Percentiles rank a stretch among this genome's conserved stretches.
phyloP scores from a whole-genome alignment of 2,888 invertebrate species.

The Mystacides longicornis region DNA sequence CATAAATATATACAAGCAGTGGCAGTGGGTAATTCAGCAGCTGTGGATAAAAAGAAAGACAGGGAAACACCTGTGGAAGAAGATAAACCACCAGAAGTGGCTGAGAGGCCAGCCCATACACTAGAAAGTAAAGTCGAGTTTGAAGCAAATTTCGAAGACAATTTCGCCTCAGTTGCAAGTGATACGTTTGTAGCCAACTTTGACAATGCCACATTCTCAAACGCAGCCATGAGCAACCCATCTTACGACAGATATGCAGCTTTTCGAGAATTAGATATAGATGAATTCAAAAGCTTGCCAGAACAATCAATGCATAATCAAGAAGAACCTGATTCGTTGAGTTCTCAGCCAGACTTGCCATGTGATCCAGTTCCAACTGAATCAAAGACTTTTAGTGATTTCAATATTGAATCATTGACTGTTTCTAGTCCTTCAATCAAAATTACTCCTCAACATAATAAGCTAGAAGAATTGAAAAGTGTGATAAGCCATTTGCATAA shows the following conservation, averaged over 20 bases:
- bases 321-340: constrained; percentile 35
- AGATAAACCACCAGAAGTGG: constrained; percentile 35
- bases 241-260: constrained; percentile 80
- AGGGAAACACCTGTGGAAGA: constrained; percentile 35
- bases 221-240: constrained; percentile 40
- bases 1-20: constrained; percentile 49
- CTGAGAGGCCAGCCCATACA: constrained; percentile 19
- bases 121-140: constrained; percentile 30
- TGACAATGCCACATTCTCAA: constrained; percentile 43
- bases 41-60: constrained; percentile 28
- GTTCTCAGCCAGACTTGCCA: constrained; percentile 25
- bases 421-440: constrained; percentile 3
- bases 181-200: constrained; percentile 58
- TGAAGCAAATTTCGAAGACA: constrained; percentile 58
- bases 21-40: constrained; percentile 30
- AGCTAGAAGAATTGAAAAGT: constrained; percentile 28
- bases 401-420: constrained; percentile 19
- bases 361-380: constrained; percentile 19
- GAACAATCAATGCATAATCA: constrained; percentile 29
- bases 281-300: constrained; percentile 51
- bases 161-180: constrained; percentile 45
- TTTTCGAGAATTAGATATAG: constrained; percentile 78
- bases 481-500: constrained; percentile 24
- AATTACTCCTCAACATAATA: constrained; percentile 14
- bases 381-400: constrained; percentile 9